Evolutionary conservation across 1,140 invertebrate genomes (phyloP), one percentile per base, ranked within the genome.

Genomic region (Bombus superbus): DNA sequence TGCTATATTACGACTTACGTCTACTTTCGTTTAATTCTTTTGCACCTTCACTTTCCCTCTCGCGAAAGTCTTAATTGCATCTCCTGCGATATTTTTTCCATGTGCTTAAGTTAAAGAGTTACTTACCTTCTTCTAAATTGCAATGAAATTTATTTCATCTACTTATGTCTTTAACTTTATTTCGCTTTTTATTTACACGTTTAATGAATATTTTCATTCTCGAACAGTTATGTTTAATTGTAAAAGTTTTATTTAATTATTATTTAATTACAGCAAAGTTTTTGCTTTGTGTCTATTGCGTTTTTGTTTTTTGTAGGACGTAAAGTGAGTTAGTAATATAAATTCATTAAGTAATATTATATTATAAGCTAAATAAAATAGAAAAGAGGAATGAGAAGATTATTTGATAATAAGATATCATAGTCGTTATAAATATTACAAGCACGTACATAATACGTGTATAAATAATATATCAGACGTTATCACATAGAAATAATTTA

Each of bases 1-100:
- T 77, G 47, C 42, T 78, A 71, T 77, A 68, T 78, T 78, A 83
- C 62, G 82, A 76, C 44, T 83, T 84, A 62, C 25, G 25, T 71
- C 22, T 40, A 44, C 5, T 13, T 79, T n/a, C 59, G 40, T 84
- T 84, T 84, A 79, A 35, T 62, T 38, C n/a, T 57, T 40, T 79
- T 32, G 15, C 76, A 71, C 32, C 57, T 38, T 15, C 53, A 62
- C 68, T 71, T 84, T 62, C 38, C 35, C 83, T 15, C 62, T 38
- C 11, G 44, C 8, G 66, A 79, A 42, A n/a, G 10, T 71, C 40
- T 79, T 79, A 79, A 84, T 84, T 84, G 72, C 76, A 44, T 25
- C 40, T 32, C 11, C 38, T 3, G 66, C 13, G 22, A 84, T 78
- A 71, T 72, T 84, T 62, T 32, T 75, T 75, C 47, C 57, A 18